A percentile compares a stretch with the other conserved stretches of the same genome.
phyloP scores from a whole-genome alignment of 2,888 invertebrate species.

The Cotesia congregata region DNA sequence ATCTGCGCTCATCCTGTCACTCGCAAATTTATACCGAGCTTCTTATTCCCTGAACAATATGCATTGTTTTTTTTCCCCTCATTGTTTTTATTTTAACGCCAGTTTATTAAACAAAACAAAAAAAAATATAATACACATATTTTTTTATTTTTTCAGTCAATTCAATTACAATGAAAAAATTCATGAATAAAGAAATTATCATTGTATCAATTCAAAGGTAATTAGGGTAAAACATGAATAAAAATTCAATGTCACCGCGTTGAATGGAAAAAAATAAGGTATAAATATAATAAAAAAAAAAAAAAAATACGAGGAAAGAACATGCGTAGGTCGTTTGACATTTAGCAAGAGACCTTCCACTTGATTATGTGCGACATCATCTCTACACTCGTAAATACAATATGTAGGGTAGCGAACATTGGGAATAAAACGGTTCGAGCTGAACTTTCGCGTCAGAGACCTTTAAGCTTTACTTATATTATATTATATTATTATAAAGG shows the following conservation, averaged over 20 bases:
- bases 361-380: slow-evolving; percentile 27
- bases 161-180: background rate
- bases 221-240: background rate
- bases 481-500: background rate
- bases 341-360: slow-evolving; percentile 22
- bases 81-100: background rate
- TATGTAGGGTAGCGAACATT: slow-evolving; percentile 22
- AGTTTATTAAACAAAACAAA: too few relatives aligned
- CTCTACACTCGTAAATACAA: background rate
- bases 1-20: slow-evolving; percentile 28
- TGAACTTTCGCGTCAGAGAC: slow-evolving; percentile 31
- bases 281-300: background rate
- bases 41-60: slow-evolving; percentile 11
- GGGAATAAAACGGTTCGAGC: background rate
- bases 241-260: background rate
- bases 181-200: background rate
- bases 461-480: slow-evolving; percentile 1
- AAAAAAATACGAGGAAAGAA: slow-evolving; percentile 12
- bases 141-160: slow-evolving; percentile 4
- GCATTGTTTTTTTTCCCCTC: background rate
- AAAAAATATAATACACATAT: background rate
- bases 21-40: slow-evolving; percentile 36
- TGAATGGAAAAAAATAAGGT: background rate
- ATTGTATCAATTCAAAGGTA: slow-evolving; percentile 13
- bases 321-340: slow-evolving; percentile 18